Percentiles rank a stretch among this genome's conserved stretches.
These are phyloP conservation scores for Strigamia crassipes DNA, from an alignment of 2,888 invertebrate genomes.

Conservation along the genomic window DNA sequence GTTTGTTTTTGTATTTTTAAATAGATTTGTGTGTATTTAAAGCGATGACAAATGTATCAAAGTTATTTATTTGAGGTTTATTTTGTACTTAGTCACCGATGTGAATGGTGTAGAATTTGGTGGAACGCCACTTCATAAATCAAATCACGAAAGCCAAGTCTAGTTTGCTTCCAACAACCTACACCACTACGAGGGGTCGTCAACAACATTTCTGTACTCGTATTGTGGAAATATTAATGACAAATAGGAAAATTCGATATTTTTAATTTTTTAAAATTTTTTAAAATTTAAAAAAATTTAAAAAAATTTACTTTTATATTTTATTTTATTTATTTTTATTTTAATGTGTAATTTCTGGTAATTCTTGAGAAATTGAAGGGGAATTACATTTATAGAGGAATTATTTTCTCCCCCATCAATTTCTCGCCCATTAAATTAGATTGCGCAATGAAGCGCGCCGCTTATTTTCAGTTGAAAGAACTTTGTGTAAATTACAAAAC, in stretches of 20 bases:
- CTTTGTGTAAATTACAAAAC: slow-evolving; percentile 21
- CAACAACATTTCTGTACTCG: background rate
- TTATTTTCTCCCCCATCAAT: slow-evolving; percentile 21
- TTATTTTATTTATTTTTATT: background rate
- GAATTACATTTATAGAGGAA: background rate
- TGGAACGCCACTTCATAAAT: slow-evolving; percentile 16
- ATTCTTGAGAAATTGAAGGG: background rate
- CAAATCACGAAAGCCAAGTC: background rate
- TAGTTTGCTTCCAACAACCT: background rate
- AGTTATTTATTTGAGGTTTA: background rate
- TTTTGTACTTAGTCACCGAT: background rate
- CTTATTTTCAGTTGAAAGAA: slow-evolving; percentile 16
- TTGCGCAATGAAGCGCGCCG: slow-evolving; percentile 21
- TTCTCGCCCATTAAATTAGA: slow-evolving; percentile 16
- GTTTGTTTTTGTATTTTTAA: background rate
- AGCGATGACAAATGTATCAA: background rate
- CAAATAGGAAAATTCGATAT: no score
- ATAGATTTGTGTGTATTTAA: background rate
- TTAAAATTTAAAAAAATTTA: no score
- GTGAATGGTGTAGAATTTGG: background rate
- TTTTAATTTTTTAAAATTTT: background rate
- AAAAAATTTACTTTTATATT: no score
- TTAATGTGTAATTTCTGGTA: background rate
- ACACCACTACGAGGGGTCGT: background rate
- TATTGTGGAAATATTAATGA: background rate